phyloP scores from a whole-genome alignment of 1,140 invertebrate genomes.

The Drosophila lacertosa region DNA sequence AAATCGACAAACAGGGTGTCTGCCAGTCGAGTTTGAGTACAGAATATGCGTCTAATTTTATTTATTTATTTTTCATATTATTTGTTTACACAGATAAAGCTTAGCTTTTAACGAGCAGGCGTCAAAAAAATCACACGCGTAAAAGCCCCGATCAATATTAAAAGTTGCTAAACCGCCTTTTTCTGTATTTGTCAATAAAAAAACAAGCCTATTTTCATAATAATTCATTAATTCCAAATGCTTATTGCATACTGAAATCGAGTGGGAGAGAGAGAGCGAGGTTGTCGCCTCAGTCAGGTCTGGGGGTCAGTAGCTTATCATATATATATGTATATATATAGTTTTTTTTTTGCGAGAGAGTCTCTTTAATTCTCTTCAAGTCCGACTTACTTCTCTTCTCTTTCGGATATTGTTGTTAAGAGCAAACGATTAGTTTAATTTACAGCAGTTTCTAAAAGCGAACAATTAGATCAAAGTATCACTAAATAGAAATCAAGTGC shows the following conservation, averaged over 20 bases:
- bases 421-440: background rate
- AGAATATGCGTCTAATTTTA: background rate
- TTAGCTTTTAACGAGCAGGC: slow-evolving; percentile 28
- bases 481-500: slow-evolving; percentile 1
- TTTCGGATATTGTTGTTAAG: slow-evolving; percentile 6
- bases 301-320: slow-evolving; percentile 77
- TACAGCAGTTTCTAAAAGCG: background rate
- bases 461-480: slow-evolving; percentile 14
- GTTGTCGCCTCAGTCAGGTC: slow-evolving; percentile 18
- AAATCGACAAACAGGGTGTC: no score
- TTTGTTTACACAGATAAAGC: slow-evolving; percentile 3
- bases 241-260: slow-evolving; percentile 45
- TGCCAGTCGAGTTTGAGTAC: no score
- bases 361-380: background rate
- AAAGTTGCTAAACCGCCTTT: background rate
- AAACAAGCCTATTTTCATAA: slow-evolving; percentile 41
- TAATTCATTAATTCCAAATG: slow-evolving; percentile 49
- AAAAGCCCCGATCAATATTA: background rate
- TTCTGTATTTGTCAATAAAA: slow-evolving; percentile 23
- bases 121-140: slow-evolving; percentile 14
- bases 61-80: background rate
- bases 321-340: no score
- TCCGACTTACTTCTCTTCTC: background rate
- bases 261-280: slow-evolving; percentile 47
- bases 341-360: slow-evolving; percentile 45